Evolutionary conservation across 2,797 vertebrate species (phyloP).

Genomic region (Argentina silus): DNA sequence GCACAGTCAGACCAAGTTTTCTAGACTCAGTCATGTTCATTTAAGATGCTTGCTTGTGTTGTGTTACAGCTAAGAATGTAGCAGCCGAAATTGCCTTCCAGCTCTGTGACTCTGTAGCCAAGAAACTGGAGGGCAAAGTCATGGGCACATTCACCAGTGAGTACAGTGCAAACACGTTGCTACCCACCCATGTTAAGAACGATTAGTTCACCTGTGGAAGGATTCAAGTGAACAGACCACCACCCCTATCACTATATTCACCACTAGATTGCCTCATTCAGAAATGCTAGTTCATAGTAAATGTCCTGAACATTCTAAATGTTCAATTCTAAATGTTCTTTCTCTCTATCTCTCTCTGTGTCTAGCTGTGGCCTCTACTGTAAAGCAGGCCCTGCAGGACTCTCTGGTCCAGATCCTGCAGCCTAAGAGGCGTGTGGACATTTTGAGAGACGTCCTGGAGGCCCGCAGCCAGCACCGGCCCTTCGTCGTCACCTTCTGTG

Average conservation of each 20-base stretch:
- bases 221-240: background rate
- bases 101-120: slow-evolving; percentile 96
- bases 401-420: slow-evolving; percentile 97
- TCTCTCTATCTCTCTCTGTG: accelerated
- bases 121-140: slow-evolving; percentile 97
- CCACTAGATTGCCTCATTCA: no score
- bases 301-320: background rate
- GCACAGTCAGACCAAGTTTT: background rate
- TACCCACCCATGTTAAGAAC: background rate
- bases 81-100: slow-evolving; percentile 92
- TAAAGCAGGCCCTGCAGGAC: slow-evolving; percentile 95
- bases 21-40: background rate
- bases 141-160: slow-evolving; percentile 99
- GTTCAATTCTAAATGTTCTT: background rate
- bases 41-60: slow-evolving; percentile 19
- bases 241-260: no score
- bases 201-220: slow-evolving; percentile 25
- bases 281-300: background rate
- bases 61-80: slow-evolving; percentile 91
- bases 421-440: slow-evolving; percentile 93
- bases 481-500: slow-evolving; percentile 95
- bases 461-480: slow-evolving; percentile 88
- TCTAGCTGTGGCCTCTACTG: slow-evolving; percentile 93
- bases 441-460: slow-evolving; percentile 94
- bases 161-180: slow-evolving; percentile 51